Conservation (phyloP, 64 coral and sea anemone genomes). For the Porites lutea region DNA sequence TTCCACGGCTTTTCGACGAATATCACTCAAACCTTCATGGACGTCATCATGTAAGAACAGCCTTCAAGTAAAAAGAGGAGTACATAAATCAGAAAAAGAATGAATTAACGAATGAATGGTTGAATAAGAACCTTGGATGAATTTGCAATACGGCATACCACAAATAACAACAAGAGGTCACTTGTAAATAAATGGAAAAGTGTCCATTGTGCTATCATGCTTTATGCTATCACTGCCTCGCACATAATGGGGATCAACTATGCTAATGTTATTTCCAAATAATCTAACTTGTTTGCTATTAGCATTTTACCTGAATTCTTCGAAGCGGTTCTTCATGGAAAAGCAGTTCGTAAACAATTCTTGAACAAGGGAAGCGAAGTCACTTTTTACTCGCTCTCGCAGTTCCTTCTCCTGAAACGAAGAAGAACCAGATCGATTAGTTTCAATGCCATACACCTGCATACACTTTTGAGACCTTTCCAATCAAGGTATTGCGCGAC, state of each 20-base stretch:
- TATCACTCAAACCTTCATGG: conserved; percentile 91
- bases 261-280: neutral
- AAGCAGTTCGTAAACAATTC: conserved; percentile 97
- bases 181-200: too few species aligned
- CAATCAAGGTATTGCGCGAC: too few species aligned
- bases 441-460: neutral
- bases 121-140: too few species aligned
- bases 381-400: conserved; percentile 88
- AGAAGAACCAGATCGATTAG: neutral
- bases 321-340: conserved; percentile 95
- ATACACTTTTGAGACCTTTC: neutral
- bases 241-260: too few species aligned
- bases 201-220: too few species aligned
- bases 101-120: neutral
- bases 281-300: neutral
- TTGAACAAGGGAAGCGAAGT: conserved; percentile 86
- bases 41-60: conserved; percentile 92
- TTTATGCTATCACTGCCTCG: too few species aligned
- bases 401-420: conserved; percentile 82
- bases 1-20: conserved; percentile 92
- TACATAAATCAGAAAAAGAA: neutral
- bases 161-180: too few species aligned
- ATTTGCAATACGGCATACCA: too few species aligned
- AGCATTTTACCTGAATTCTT: conserved; percentile 89
- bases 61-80: conserved; percentile 24